phyloP scores from a whole-genome alignment of 2,113 vertebrate genomes.

The Zootoca vivipara region DNA sequence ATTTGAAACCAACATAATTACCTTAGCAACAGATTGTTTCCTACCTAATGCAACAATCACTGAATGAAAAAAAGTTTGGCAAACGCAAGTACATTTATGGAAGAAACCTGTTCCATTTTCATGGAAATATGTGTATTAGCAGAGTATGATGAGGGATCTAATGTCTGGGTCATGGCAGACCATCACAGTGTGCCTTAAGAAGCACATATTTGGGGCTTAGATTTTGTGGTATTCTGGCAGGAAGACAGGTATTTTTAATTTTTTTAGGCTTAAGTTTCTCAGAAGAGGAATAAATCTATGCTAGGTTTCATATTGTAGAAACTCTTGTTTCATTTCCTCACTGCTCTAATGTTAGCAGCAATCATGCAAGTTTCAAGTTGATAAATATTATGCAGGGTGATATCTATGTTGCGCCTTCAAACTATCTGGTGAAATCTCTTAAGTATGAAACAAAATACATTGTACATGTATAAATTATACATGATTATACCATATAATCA shows the following conservation, averaged over 20 bases:
- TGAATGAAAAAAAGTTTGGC: slow-evolving; percentile 54
- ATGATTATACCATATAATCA: neutral
- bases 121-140: slow-evolving; percentile 18
- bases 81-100: slow-evolving; percentile 62
- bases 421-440: slow-evolving; percentile 10
- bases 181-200: slow-evolving; percentile 42
- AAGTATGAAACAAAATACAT: neutral
- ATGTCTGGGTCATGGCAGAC: slow-evolving; percentile 45
- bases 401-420: slow-evolving; percentile 22
- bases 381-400: slow-evolving; percentile 19
- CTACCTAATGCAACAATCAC: too few species aligned
- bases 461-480: neutral
- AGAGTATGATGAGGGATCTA: slow-evolving; percentile 30
- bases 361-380: neutral
- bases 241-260: slow-evolving; percentile 68
- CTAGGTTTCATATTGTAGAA: slow-evolving; percentile 36
- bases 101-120: slow-evolving; percentile 48
- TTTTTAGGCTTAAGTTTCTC: slow-evolving; percentile 53
- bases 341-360: neutral
- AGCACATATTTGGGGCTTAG: slow-evolving; percentile 43
- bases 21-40: slow-evolving; percentile 49
- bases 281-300: slow-evolving; percentile 48
- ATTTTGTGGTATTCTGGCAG: slow-evolving; percentile 45
- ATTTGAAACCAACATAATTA: slow-evolving; percentile 57
- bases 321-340: slow-evolving; percentile 20